phyloP scores from a whole-genome alignment of 1,140 invertebrate genomes.

The Panagrolaimus sp. region DNA sequence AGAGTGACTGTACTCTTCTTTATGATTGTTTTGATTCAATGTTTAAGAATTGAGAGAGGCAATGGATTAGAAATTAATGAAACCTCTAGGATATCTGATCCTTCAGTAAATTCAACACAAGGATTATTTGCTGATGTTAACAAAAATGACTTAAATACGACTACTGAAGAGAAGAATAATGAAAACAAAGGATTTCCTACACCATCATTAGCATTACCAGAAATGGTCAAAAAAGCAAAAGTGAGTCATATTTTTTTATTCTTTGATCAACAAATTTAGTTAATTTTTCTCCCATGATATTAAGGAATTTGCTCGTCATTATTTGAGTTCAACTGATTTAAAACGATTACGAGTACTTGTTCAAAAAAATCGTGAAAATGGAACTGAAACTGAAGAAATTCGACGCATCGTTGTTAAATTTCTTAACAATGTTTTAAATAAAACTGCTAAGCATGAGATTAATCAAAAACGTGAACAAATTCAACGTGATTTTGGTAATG shows the following conservation, averaged over 20 bases:
- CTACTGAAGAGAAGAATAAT: no score
- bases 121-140: no score
- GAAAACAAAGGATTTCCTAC: conserved; percentile 10
- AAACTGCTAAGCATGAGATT: background rate
- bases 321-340: conserved; percentile 17
- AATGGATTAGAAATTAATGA: no score
- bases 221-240: conserved; percentile 17
- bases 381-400: background rate
- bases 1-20: no score
- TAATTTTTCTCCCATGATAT: background rate
- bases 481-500: conserved; percentile 4
- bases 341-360: conserved; percentile 16
- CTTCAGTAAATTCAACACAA: no score
- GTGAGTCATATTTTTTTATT: conserved; percentile 9
- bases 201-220: conserved; percentile 8
- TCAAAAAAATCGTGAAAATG: background rate
- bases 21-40: no score
- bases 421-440: conserved; percentile 3
- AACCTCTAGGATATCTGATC: no score
- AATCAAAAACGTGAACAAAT: background rate
- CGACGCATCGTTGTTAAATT: background rate
- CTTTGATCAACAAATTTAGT: background rate
- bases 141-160: no score
- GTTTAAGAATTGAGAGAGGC: no score
- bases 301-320: conserved; percentile 15